These are phyloP conservation scores for Rhadina sibilatrix DNA, from an alignment of 2,113 vertebrate genomes.

Conservation along the genomic window DNA sequence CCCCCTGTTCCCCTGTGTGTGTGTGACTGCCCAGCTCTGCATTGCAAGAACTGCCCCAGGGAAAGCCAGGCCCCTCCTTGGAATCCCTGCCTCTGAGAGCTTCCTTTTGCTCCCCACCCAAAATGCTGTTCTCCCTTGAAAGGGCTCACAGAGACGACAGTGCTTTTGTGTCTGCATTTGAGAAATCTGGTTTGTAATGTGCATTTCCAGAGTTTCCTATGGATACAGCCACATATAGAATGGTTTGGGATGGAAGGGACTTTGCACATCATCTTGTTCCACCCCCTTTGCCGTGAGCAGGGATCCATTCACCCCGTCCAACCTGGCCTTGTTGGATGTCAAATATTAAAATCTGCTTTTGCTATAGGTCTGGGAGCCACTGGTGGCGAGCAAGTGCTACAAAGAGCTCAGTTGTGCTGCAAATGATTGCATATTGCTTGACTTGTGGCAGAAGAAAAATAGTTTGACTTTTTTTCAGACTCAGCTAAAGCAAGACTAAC, in stretches of 20 bases:
- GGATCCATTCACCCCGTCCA: background rate
- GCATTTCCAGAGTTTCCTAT: background rate
- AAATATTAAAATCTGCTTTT: background rate
- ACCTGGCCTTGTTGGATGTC: background rate
- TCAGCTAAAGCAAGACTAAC: conserved; percentile 14
- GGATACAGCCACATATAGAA: background rate
- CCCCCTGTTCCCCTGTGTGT: no score
- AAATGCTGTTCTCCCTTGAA: background rate
- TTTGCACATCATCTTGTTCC: background rate
- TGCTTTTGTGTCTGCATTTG: background rate
- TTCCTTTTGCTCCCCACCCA: background rate
- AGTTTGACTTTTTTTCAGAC: background rate
- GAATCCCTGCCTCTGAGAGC: background rate
- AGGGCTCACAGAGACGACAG: accelerated
- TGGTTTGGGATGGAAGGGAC: background rate
- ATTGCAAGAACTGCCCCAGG: background rate
- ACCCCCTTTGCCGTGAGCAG: background rate
- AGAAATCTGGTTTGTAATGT: background rate
- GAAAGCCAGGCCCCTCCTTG: background rate
- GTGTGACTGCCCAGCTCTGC: background rate
- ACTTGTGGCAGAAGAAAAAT: background rate
- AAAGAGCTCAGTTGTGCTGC: background rate
- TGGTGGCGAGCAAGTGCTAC: background rate
- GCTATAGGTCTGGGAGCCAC: background rate
- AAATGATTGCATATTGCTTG: background rate